Conservation (phyloP, 2,113 vertebrate genomes). For the Xiphophorus hellerii region DNA sequence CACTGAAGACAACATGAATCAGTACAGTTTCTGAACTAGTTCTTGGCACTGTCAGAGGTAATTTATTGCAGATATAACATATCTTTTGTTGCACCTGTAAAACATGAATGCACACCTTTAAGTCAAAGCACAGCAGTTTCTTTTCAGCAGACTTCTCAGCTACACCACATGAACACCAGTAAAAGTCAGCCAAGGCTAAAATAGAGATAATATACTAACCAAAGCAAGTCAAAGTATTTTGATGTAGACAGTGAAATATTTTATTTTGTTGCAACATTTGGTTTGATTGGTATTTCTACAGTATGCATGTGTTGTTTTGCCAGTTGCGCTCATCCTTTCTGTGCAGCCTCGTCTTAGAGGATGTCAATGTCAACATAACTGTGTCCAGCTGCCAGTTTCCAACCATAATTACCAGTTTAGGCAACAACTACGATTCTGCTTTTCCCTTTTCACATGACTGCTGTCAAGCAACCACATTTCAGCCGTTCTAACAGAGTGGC, state of each 20-base stretch:
- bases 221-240: constrained; percentile 1
- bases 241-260: not conserved
- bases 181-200: constrained; percentile 16
- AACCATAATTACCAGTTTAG: constrained; percentile 24
- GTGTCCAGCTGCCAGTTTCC: constrained; percentile 17
- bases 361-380: constrained; percentile 10
- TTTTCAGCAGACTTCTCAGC: constrained; percentile 5
- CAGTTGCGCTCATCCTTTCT: constrained; percentile 3
- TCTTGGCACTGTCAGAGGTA: constrained; percentile 33
- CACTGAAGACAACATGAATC: constrained; percentile 14
- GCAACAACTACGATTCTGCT: constrained; percentile 3
- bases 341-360: not conserved
- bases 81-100: constrained; percentile 29
- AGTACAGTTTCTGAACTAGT: constrained; percentile 15
- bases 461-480: constrained; percentile 29
- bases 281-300: not conserved
- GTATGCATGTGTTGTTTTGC: not conserved
- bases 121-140: constrained; percentile 49
- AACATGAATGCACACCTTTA: constrained; percentile 17
- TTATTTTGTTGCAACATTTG: not conserved
- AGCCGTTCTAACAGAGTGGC: constrained; percentile 37
- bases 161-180: constrained; percentile 18
- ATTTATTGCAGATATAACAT: constrained; percentile 23
- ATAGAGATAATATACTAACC: not conserved
- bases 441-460: constrained; percentile 3